phyloP scores from a whole-genome alignment of 2,888 invertebrate genomes.

The Cephus rjabovi region DNA sequence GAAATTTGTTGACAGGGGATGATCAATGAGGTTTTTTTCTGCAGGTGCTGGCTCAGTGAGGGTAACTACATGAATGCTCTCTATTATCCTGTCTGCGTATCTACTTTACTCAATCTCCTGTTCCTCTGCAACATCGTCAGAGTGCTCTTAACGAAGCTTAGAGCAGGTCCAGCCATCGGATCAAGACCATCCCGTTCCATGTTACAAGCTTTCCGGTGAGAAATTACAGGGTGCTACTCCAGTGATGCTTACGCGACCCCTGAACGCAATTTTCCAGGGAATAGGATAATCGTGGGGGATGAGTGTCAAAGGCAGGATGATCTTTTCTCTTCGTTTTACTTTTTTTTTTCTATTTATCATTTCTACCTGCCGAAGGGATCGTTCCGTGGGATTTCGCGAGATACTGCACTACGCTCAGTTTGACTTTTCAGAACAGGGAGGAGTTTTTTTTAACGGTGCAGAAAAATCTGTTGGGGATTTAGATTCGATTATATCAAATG shows the following conservation, averaged over 20 bases:
- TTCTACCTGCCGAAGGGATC: not conserved
- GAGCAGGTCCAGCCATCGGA: slow-evolving; percentile 77
- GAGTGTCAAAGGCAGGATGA: not conserved
- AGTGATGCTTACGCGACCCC: not conserved
- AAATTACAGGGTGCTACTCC: not conserved
- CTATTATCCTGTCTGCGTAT: slow-evolving; percentile 81
- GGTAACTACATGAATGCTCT: slow-evolving; percentile 80
- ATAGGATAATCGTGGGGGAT: not conserved
- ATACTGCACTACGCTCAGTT: not conserved
- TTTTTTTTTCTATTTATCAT: not conserved
- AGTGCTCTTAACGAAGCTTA: slow-evolving; percentile 84
- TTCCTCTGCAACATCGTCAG: slow-evolving; percentile 92
- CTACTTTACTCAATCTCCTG: slow-evolving; percentile 83
- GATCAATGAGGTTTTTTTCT: slow-evolving; percentile 12
- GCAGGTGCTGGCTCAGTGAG: slow-evolving; percentile 83
- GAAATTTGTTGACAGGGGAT: not conserved
- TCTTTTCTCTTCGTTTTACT: not conserved
- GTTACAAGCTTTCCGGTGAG: slow-evolving; percentile 79
- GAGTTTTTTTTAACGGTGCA: not conserved
- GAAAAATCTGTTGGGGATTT: not conserved
- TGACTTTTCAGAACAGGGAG: not conserved
- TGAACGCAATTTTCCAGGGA: not conserved
- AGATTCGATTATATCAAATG: not conserved
- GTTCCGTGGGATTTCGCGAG: not conserved
- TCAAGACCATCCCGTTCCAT: slow-evolving; percentile 78